These are phyloP conservation scores for Steinernema carpocapsae DNA, from an alignment of 2,888 invertebrate genomes.

Conservation along the genomic window DNA sequence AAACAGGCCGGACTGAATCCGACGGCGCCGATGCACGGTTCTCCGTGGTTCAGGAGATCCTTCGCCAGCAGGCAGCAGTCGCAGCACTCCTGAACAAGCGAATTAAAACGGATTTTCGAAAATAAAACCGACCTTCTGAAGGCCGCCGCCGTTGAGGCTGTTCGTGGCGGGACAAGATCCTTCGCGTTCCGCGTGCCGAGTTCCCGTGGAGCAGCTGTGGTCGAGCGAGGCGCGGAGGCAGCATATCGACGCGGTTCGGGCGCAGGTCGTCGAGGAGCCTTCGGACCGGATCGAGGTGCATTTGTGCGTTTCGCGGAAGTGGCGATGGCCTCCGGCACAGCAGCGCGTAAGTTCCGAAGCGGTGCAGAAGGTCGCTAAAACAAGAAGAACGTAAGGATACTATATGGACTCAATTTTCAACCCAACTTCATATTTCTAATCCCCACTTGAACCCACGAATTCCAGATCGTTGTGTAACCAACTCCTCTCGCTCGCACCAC, in stretches of 20 bases:
- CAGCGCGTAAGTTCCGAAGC: constrained; percentile 60
- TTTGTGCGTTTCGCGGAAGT: constrained; percentile 58
- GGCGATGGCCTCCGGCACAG: constrained; percentile 66
- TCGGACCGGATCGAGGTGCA: constrained; percentile 58
- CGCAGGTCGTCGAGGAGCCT: constrained; percentile 61
- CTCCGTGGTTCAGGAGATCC: constrained; percentile 58
- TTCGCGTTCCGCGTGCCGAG: constrained; percentile 47
- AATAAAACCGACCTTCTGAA: not conserved
- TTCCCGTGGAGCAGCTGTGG: constrained; percentile 57
- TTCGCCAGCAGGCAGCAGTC: constrained; percentile 68
- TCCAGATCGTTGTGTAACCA: too few relatives aligned
- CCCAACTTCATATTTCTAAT: too few relatives aligned
- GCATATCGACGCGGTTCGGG: constrained; percentile 65
- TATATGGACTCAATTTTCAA: too few relatives aligned
- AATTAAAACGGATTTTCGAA: not conserved
- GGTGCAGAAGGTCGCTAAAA: not conserved
- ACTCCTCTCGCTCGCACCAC: too few relatives aligned
- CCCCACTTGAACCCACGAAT: too few relatives aligned
- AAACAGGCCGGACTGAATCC: constrained; percentile 64
- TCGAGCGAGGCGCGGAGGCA: constrained; percentile 67
- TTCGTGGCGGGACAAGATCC: constrained; percentile 34
- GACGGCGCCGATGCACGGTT: constrained; percentile 61
- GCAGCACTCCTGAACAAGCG: constrained; percentile 63
- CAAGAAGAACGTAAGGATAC: too few relatives aligned
- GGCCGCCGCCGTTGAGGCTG: constrained; percentile 55